phyloP scores from a whole-genome alignment of 2,888 invertebrate genomes.

The Hemithea aestivaria region DNA sequence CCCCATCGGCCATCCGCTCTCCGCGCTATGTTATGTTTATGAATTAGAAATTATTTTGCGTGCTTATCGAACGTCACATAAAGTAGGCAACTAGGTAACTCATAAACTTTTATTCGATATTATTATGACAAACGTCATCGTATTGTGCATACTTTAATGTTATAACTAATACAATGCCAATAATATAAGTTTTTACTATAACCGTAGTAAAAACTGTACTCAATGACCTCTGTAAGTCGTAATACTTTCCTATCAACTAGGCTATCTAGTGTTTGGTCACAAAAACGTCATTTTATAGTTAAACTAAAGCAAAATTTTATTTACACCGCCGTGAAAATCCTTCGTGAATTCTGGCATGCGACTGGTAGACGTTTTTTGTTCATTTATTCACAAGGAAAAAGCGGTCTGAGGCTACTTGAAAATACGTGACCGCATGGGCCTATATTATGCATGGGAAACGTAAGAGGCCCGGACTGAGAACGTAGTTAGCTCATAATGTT shows the following conservation, averaged over 20 bases:
- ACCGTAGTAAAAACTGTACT: constrained; percentile 10
- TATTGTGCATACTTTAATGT: constrained; percentile 11
- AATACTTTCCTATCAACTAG: constrained; percentile 12
- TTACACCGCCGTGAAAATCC: constrained; percentile 26
- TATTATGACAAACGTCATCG: constrained; percentile 12
- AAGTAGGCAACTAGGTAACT: constrained; percentile 8
- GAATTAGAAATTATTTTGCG: background rate
- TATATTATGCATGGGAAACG: constrained; percentile 61
- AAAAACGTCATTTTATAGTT: constrained; percentile 13
- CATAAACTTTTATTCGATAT: constrained; percentile 17
- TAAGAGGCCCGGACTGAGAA: constrained; percentile 22
- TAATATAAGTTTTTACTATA: constrained; percentile 15
- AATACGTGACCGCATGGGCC: constrained; percentile 66
- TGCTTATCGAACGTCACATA: constrained; percentile 7
- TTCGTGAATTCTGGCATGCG: constrained; percentile 43
- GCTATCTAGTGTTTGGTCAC: constrained; percentile 12
- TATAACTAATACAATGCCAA: constrained; percentile 12
- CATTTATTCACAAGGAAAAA: constrained; percentile 69
- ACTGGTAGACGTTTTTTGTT: constrained; percentile 63
- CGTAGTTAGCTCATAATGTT: constrained; percentile 27
- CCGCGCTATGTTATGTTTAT: background rate
- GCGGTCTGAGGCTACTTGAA: constrained; percentile 63
- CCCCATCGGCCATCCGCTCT: too few relatives aligned
- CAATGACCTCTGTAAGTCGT: constrained; percentile 3
- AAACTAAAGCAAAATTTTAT: constrained; percentile 32